Conservation (phyloP, 2,113 vertebrate species). For the Thalassarche chlororhynchos region DNA sequence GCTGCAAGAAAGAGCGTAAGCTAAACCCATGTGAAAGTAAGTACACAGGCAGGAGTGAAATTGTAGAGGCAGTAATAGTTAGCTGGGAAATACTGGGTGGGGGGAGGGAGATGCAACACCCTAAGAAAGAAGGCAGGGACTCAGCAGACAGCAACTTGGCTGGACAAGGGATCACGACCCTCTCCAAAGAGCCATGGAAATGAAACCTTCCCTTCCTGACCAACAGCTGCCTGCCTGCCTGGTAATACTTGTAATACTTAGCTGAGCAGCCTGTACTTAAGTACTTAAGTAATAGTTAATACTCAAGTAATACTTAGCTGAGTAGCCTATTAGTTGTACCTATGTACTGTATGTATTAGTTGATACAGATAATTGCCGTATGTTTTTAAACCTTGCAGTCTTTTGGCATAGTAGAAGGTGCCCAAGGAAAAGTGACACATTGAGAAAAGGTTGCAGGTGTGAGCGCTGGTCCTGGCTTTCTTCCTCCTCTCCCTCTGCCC, state of each 20-base stretch:
- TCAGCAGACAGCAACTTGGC: neutral
- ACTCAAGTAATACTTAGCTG: neutral
- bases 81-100: neutral
- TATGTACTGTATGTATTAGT: neutral
- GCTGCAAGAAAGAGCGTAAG: neutral
- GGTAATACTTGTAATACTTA: neutral
- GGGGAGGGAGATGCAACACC: neutral
- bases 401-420: neutral
- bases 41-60: neutral
- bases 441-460: neutral
- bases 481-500: neutral
- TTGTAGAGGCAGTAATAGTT: neutral
- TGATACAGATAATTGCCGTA: neutral
- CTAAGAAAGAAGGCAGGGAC: neutral
- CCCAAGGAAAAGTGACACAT: neutral
- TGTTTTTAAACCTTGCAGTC: neutral
- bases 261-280: neutral
- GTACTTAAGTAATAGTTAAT: neutral
- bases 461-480: neutral
- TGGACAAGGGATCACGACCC: fast-evolving
- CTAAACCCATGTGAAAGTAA: neutral
- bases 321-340: neutral
- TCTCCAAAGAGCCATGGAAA: neutral
- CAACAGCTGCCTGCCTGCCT: neutral
- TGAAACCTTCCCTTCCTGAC: neutral